Conservation (phyloP, 2,797 vertebrate genomes). For the Phalanger gymnotis region DNA sequence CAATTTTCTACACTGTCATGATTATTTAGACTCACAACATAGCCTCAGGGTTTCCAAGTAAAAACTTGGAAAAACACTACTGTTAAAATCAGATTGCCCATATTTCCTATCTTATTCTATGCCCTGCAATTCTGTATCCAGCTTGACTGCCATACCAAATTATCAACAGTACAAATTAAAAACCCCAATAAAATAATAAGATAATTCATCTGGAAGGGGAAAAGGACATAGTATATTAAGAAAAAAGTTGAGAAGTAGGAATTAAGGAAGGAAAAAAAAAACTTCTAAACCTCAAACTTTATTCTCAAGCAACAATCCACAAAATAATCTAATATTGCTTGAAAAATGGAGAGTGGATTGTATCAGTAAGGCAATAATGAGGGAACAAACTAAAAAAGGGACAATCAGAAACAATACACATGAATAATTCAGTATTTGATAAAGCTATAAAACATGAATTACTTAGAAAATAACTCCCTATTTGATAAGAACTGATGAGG, state of each 20-base stretch:
- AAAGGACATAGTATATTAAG: background rate
- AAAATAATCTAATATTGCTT: background rate
- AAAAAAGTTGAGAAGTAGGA: background rate
- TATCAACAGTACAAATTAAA: background rate
- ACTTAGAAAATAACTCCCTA: background rate
- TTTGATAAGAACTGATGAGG: background rate
- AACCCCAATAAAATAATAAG: background rate
- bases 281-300: background rate
- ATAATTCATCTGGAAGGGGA: background rate
- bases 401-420: background rate
- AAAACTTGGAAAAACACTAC: too few species aligned
- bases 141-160: background rate
- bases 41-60: background rate
- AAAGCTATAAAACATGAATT: background rate
- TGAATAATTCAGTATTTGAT: background rate
- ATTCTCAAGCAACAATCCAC: background rate
- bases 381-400: background rate
- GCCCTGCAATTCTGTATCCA: background rate
- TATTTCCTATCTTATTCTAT: slow-evolving; percentile 3
- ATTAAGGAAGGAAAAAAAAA: background rate
- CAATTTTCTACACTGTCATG: background rate
- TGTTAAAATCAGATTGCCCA: background rate
- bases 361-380: too few species aligned
- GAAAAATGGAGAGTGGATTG: background rate
- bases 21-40: background rate